Conservation (phyloP, 1,140 invertebrate genomes). For the Musca domestica region DNA sequence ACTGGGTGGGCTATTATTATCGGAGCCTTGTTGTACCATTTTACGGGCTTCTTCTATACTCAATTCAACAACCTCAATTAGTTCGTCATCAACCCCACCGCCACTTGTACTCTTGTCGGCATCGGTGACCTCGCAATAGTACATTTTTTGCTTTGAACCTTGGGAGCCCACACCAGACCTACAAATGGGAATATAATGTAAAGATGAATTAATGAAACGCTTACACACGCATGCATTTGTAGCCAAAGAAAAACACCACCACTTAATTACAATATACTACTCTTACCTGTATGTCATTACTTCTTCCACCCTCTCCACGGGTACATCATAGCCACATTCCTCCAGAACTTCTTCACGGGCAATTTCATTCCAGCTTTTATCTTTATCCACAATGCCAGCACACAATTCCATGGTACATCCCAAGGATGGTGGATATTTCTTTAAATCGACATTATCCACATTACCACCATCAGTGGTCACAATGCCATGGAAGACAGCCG, state of each 20-base stretch:
- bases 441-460: constrained; percentile 63
- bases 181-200: constrained; percentile 1
- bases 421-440: constrained; percentile 69
- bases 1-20: constrained; percentile 70
- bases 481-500: constrained; percentile 70
- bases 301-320: constrained; percentile 66
- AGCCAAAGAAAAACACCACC: no score
- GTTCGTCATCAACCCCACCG: constrained; percentile 85
- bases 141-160: constrained; percentile 76
- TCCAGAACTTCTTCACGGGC: constrained; percentile 86
- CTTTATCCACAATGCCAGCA: constrained; percentile 92
- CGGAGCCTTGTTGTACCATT: constrained; percentile 67
- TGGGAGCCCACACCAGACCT: constrained; percentile 68
- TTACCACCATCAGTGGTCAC: constrained; percentile 58
- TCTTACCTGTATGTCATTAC: constrained; percentile 74
- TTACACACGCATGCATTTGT: neutral
- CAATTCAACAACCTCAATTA: constrained; percentile 90
- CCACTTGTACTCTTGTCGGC: constrained; percentile 63
- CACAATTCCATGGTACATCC: constrained; percentile 91
- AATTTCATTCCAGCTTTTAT: constrained; percentile 72
- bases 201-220: neutral
- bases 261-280: no score
- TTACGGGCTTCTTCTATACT: constrained; percentile 68
- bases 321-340: constrained; percentile 92
- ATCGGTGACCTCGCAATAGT: constrained; percentile 91